These are phyloP conservation scores for Tor tambroides DNA, from an alignment of 2,113 vertebrate species.

Conservation along the genomic window DNA sequence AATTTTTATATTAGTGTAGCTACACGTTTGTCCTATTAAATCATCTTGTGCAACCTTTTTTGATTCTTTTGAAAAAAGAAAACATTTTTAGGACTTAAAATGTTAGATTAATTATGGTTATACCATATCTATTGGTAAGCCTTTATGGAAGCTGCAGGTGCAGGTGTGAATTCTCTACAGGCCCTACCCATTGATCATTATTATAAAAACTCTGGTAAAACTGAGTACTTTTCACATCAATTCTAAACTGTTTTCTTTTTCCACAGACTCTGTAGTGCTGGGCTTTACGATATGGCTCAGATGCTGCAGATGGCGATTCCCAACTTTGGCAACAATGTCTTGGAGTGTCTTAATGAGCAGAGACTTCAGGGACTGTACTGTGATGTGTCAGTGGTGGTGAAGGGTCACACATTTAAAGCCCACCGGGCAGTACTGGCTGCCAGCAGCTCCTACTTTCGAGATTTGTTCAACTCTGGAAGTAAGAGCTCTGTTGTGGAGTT, in stretches of 20 bases:
- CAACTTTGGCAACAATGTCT: constrained; percentile 90
- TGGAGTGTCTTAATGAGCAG: constrained; percentile 93
- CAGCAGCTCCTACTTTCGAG: constrained; percentile 95
- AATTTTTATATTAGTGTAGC: no score
- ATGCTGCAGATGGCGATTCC: constrained; percentile 94
- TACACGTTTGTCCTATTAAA: no score
- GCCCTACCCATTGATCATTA: not conserved
- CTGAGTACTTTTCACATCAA: no score
- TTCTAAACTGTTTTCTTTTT: not conserved
- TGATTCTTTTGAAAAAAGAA: no score
- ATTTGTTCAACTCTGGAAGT: constrained; percentile 89
- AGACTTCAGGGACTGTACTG: constrained; percentile 91
- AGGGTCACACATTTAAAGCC: constrained; percentile 90
- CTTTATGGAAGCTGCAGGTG: no score
- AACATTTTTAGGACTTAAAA: no score
- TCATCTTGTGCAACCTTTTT: no score
- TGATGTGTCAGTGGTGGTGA: constrained; percentile 89
- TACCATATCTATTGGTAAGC: no score
- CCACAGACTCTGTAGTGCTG: constrained; percentile 73
- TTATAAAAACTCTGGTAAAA: not conserved
- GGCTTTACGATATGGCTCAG: constrained; percentile 83
- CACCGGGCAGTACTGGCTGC: constrained; percentile 92
- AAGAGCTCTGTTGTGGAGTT: constrained; percentile 91
- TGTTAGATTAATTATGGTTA: no score
- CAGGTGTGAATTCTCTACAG: not conserved